phyloP scores from a whole-genome alignment of 2,888 invertebrate genomes.

The Caradrina clavipalpis region DNA sequence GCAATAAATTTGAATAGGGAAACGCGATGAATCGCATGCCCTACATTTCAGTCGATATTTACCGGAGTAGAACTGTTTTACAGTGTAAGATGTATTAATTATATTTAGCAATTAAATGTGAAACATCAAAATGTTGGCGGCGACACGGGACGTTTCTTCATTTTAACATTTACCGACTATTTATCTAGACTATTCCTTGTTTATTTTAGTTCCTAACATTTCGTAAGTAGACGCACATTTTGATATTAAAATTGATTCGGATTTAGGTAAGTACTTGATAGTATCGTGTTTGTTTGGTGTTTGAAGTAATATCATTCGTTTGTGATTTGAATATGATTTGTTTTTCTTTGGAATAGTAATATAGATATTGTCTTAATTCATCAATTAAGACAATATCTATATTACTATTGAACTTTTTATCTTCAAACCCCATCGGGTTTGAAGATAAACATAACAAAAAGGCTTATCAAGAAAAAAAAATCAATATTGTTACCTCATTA shows the following conservation, averaged over 20 bases:
- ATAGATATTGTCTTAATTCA: not conserved
- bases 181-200: constrained; percentile 79
- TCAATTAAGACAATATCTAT: too few relatives aligned
- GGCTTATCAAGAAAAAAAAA: too few relatives aligned
- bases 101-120: constrained; percentile 88
- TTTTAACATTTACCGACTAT: constrained; percentile 79
- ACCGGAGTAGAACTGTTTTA: constrained; percentile 76
- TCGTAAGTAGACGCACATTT: constrained; percentile 62
- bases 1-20: constrained; percentile 45
- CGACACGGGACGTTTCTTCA: constrained; percentile 84
- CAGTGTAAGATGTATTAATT: constrained; percentile 82
- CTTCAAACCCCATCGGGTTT: too few relatives aligned
- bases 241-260: constrained; percentile 59
- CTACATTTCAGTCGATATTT: constrained; percentile 73
- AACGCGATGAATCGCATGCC: constrained; percentile 56
- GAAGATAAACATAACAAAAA: too few relatives aligned
- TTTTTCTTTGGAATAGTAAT: too few relatives aligned
- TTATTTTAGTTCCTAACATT: constrained; percentile 77
- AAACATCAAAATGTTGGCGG: constrained; percentile 85
- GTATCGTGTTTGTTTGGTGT: constrained; percentile 34
- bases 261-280: constrained; percentile 26
- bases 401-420: too few relatives aligned
- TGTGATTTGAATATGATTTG: not conserved
- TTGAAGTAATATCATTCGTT: not conserved
- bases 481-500: too few relatives aligned